These are phyloP conservation scores for Diachasmimorpha longicaudata DNA, from an alignment of 1,140 invertebrate genomes.

Conservation along the genomic window DNA sequence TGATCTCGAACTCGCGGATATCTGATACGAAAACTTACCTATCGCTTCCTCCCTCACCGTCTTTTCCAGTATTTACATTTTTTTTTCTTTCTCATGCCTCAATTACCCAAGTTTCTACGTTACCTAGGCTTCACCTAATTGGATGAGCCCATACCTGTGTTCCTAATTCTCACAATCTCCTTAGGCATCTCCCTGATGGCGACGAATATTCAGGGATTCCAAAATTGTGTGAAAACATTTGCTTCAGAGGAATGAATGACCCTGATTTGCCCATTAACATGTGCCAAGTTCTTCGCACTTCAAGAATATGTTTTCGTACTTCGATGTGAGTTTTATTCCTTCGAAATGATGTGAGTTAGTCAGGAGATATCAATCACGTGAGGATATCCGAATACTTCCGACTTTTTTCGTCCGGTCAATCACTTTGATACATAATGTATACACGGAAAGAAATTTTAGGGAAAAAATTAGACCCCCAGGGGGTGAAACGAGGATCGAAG, in stretches of 20 bases:
- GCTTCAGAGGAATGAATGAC: background rate
- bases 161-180: constrained; percentile 48
- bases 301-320: too few species aligned
- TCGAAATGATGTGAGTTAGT: too few species aligned
- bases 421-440: too few species aligned
- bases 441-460: too few species aligned
- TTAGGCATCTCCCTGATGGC: constrained; percentile 28
- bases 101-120: constrained; percentile 5
- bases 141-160: constrained; percentile 53
- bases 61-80: background rate
- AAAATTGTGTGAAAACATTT: background rate
- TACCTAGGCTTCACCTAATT: constrained; percentile 51
- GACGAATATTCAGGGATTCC: background rate
- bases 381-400: too few species aligned
- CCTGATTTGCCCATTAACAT: background rate
- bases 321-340: too few species aligned
- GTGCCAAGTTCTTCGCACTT: background rate
- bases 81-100: background rate
- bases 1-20: background rate
- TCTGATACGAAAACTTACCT: background rate
- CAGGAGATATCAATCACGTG: too few species aligned
- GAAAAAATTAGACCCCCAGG: too few species aligned
- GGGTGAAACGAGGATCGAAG: too few species aligned
- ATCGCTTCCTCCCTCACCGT: background rate
- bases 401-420: too few species aligned